Conservation (phyloP, 2,113 vertebrate species). For the Pelecanus crispus region DNA sequence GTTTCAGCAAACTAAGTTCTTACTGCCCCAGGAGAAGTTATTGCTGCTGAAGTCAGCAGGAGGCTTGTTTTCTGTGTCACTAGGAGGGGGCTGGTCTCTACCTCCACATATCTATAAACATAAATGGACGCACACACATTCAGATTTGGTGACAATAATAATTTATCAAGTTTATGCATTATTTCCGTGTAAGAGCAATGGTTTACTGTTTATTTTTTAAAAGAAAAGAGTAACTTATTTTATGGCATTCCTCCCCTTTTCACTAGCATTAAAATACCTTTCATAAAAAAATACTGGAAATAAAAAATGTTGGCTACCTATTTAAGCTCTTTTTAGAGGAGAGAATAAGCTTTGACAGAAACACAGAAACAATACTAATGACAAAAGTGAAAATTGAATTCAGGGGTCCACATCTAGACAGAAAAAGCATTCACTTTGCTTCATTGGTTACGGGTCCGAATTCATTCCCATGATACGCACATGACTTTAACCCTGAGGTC, state of each 20-base stretch:
- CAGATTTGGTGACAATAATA: not conserved
- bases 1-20: not conserved
- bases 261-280: not conserved
- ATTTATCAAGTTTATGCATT: not conserved
- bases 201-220: not conserved
- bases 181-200: not conserved
- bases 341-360: not conserved
- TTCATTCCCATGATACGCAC: accelerated
- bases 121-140: not conserved
- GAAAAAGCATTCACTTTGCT: not conserved
- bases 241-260: not conserved
- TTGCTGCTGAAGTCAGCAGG: not conserved
- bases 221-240: not conserved
- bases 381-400: not conserved
- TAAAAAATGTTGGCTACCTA: not conserved
- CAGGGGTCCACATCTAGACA: not conserved
- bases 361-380: not conserved
- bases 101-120: not conserved
- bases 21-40: not conserved
- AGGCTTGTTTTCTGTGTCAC: not conserved
- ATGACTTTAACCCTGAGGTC: not conserved
- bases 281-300: not conserved
- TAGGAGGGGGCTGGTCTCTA: not conserved
- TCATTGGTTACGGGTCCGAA: not conserved
- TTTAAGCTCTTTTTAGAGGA: not conserved